phyloP scores from a whole-genome alignment of 1,140 invertebrate genomes.

The Drosophila persimilis region DNA sequence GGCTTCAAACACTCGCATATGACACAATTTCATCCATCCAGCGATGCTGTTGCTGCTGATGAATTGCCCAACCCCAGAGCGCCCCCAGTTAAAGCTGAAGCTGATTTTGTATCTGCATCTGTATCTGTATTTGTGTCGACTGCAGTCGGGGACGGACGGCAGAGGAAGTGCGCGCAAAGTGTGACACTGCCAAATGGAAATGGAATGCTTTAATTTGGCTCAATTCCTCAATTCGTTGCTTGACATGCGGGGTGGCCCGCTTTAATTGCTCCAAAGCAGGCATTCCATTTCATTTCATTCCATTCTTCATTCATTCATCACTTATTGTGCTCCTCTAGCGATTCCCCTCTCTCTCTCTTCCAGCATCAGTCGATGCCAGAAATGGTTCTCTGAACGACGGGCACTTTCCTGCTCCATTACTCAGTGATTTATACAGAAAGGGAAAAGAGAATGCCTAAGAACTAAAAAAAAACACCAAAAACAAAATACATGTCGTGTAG shows the following conservation, averaged over 20 bases:
- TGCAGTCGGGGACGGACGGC: constrained; percentile 3
- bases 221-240: constrained; percentile 77
- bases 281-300: constrained; percentile 41
- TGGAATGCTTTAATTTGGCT: constrained; percentile 78
- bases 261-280: constrained; percentile 60
- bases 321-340: background rate
- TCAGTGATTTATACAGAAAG: too few species aligned
- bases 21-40: constrained; percentile 64
- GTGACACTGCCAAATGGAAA: constrained; percentile 74
- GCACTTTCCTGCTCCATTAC: too few species aligned
- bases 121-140: background rate
- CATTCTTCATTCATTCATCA: constrained; percentile 34
- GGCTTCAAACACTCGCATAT: constrained; percentile 38
- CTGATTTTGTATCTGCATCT: background rate
- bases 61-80: constrained; percentile 71
- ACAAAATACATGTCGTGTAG: too few species aligned
- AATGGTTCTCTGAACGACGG: background rate
- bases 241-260: constrained; percentile 75
- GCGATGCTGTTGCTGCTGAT: constrained; percentile 45
- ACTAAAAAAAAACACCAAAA: too few species aligned
- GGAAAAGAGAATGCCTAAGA: too few species aligned
- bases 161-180: constrained; percentile 76
- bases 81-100: background rate
- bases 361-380: constrained; percentile 14
- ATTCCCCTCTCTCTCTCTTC: background rate